phyloP scores from a whole-genome alignment of 2,113 vertebrate genomes.

The Eudyptes chrysolophus region DNA sequence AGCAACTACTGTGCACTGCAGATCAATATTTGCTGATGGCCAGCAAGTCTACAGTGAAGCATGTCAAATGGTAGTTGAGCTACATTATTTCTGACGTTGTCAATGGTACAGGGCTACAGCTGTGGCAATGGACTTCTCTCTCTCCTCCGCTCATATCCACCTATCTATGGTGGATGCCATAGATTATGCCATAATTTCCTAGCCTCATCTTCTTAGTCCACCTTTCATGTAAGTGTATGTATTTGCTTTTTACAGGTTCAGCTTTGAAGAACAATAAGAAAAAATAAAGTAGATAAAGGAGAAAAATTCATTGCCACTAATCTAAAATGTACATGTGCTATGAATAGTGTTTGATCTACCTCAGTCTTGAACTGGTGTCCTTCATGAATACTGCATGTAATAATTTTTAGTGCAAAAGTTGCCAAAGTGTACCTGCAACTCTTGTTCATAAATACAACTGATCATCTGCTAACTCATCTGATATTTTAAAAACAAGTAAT shows the following conservation, averaged over 20 bases:
- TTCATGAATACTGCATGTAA: not conserved
- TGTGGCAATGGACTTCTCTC: not conserved
- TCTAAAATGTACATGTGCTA: not conserved
- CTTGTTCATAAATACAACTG: not conserved
- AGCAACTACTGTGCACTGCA: not conserved
- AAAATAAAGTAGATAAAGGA: not conserved
- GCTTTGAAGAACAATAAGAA: not conserved
- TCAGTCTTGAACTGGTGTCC: not conserved
- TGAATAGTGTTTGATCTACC: not conserved
- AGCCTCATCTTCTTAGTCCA: not conserved
- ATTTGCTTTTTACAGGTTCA: not conserved
- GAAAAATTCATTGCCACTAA: not conserved
- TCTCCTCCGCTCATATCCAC: not conserved
- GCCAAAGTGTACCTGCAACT: not conserved
- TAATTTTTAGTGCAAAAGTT: not conserved
- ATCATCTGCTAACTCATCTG: rapidly evolving
- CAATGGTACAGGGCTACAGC: not conserved
- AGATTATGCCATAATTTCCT: not conserved
- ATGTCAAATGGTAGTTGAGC: not conserved
- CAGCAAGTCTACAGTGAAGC: not conserved
- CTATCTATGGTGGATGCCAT: too few species aligned
- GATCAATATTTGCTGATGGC: not conserved
- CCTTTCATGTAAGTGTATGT: not conserved
- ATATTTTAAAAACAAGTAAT: not conserved
- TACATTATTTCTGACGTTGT: not conserved